These are phyloP conservation scores for Eurystomus gularis DNA, from an alignment of 2,113 vertebrate species.

Conservation along the genomic window DNA sequence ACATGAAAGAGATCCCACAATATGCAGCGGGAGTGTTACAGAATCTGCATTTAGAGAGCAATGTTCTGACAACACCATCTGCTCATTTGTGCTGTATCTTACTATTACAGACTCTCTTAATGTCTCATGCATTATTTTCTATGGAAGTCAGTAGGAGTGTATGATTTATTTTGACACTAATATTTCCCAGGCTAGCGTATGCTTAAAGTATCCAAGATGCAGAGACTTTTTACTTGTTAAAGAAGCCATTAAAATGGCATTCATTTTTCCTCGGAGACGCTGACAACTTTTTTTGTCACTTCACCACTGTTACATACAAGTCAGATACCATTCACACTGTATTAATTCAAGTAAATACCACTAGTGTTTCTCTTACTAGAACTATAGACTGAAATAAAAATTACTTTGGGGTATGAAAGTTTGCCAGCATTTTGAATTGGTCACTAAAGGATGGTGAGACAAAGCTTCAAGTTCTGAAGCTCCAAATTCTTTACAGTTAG, in stretches of 20 bases:
- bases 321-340: background rate
- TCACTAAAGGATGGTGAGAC: background rate
- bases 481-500: background rate
- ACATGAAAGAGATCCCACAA: background rate
- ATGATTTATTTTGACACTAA: conserved; percentile 56
- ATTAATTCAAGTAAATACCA: background rate
- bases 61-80: conserved; percentile 62
- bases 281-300: background rate
- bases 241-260: background rate
- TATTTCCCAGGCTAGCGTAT: conserved; percentile 17
- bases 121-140: conserved; percentile 44
- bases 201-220: background rate
- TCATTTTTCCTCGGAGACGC: background rate
- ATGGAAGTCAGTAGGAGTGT: conserved; percentile 15
- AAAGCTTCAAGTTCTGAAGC: background rate
- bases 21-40: background rate
- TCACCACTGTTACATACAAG: background rate
- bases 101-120: background rate
- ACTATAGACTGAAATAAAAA: background rate
- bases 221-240: background rate
- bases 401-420: background rate
- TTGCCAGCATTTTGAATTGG: background rate
- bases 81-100: conserved; percentile 35
- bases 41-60: conserved; percentile 36
- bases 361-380: background rate